Evolutionary conservation across 2,797 vertebrate species (phyloP).

Genomic region (Galaxias olidus): DNA sequence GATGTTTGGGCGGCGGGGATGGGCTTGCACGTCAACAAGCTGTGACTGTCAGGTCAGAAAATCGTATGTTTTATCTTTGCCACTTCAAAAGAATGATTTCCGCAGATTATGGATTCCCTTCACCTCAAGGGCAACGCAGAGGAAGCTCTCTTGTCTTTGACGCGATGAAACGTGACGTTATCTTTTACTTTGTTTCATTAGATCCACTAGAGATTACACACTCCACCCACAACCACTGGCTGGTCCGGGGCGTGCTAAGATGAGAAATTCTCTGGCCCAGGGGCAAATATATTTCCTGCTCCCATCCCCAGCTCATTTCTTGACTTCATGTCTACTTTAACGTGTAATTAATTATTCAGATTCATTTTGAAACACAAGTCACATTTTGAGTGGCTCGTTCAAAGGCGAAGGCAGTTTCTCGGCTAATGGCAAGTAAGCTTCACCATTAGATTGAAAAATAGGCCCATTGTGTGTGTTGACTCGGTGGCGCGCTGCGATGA

Average conservation of each 20-base stretch:
- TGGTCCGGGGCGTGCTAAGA: slow-evolving; percentile 62
- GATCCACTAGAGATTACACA: slow-evolving; percentile 77
- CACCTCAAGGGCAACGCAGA: slow-evolving; percentile 72
- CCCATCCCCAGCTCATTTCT: slow-evolving; percentile 49
- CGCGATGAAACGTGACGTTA: slow-evolving; percentile 76
- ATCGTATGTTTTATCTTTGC: slow-evolving; percentile 61
- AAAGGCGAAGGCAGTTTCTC: slow-evolving; percentile 61
- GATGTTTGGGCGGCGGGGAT: slow-evolving; percentile 55
- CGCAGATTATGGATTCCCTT: slow-evolving; percentile 71
- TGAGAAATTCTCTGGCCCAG: slow-evolving; percentile 70
- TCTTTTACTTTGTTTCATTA: slow-evolving; percentile 82
- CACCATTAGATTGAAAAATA: slow-evolving; percentile 83
- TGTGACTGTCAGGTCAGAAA: slow-evolving; percentile 65
- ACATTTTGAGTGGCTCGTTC: slow-evolving; percentile 77
- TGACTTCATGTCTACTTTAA: slow-evolving; percentile 66
- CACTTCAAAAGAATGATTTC: slow-evolving; percentile 74
- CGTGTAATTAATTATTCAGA: slow-evolving; percentile 79
- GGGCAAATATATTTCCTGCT: slow-evolving; percentile 64
- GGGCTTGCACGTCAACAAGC: slow-evolving; percentile 67
- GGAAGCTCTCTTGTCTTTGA: slow-evolving; percentile 62
- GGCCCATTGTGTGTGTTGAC: slow-evolving; percentile 76
- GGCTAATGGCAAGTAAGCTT: slow-evolving; percentile 73
- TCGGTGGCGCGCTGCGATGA: slow-evolving; percentile 82
- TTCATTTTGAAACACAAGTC: slow-evolving; percentile 73
- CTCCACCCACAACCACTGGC: slow-evolving; percentile 69